Percentiles rank a stretch among this genome's conserved stretches.
These are phyloP conservation scores for Eptesicus fuscus DNA, from an alignment of 2,113 vertebrate genomes.

Conservation along the genomic window DNA sequence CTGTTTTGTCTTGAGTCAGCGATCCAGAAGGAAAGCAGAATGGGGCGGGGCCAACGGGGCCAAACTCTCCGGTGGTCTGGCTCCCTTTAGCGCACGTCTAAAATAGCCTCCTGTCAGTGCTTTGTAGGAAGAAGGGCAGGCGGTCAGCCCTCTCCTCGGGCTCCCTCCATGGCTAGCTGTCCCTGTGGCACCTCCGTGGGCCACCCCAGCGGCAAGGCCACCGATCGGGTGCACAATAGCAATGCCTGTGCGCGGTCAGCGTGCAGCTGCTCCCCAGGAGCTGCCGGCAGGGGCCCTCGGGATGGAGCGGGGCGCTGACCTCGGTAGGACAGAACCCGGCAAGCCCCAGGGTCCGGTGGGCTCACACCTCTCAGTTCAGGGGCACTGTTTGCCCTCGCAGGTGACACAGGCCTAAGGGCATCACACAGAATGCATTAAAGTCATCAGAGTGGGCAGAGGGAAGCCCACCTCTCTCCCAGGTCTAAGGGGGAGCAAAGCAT, in stretches of 20 bases:
- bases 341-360: background rate
- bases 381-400: background rate
- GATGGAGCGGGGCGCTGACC: background rate
- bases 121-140: background rate
- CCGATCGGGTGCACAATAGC: no score
- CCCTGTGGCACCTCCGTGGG: background rate
- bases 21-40: background rate
- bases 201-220: background rate
- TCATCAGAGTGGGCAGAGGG: background rate
- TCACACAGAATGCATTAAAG: background rate
- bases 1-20: background rate
- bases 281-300: background rate
- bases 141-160: background rate
- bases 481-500: background rate
- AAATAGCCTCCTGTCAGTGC: background rate
- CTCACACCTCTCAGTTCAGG: background rate
- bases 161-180: background rate
- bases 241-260: fast-evolving
- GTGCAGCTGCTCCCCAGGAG: background rate
- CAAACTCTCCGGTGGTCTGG: background rate
- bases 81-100: background rate
- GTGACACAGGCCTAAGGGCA: background rate
- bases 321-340: fast-evolving
- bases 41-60: background rate
- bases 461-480: background rate